Evolutionary conservation across 2,888 invertebrate species (phyloP), one percentile per base, ranked within the genome.

Genomic region (Auanema sp.): DNA sequence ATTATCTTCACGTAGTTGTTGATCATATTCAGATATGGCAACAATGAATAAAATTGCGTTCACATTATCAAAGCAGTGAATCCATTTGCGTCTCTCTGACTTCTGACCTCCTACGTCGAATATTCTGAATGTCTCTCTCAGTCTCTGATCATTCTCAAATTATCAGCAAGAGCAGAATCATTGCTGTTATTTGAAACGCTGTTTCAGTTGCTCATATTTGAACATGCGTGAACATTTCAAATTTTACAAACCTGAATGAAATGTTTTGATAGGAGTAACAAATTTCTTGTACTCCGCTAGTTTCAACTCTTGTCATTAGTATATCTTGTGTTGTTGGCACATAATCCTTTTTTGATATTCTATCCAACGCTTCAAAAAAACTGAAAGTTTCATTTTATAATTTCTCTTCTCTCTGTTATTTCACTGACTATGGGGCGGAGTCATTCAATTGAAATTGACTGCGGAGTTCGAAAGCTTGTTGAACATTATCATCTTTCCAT

Each of bases 361-460:
- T 61, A 10, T 76, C 77, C 23, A 80, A 53, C 1, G 77, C 64
- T 24, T 81, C 76, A 60, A 80, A 66, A 56, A 80, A 80, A 58
- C 80, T 80, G 60, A 69, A 79, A 33, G 11, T 41, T 23, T 12
- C 21, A 60, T 3, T 18, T 18, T 43, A 12, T 43, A 43, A 43
- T 43, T 47, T 21, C 16, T 3, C 16, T 47, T 10, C 3, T 47
- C 21, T 10, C 21, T 21, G 6, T 47, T 47, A 21, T 5, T 21
- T 16, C 21, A 47, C 92, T 91, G 87, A 97, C 96, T 97, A 96
- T 92, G 96, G 95, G 85, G 97, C 96, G 84, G 96, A 96, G 88
- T 97, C 97, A 87, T 97, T 97, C 86, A 97, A 90, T 89, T 97
- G 97, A 88, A 98, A 98, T 89, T 97, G 96, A 88, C 97, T 97